A percentile compares a stretch with the other conserved stretches of the same genome.
Conservation (phyloP, 92 coral and sea anemone genomes). For the Plumapathes pennacea region DNA sequence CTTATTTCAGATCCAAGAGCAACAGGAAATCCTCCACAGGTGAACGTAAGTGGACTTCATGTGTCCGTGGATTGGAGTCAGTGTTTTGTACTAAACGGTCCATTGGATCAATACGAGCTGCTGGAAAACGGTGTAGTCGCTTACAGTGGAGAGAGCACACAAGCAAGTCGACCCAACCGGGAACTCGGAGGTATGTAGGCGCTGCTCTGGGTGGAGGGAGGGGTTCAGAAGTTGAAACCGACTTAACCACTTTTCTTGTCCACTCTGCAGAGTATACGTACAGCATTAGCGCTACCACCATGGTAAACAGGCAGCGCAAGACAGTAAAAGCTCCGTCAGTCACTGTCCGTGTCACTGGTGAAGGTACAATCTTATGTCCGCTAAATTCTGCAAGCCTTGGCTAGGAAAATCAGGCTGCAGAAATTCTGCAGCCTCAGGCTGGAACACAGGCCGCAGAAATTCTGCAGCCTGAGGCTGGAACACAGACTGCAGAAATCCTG, state of each 20-base stretch:
- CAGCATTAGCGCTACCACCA: slow-evolving; percentile 63
- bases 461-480: too few species aligned
- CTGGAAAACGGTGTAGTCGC: slow-evolving; percentile 69
- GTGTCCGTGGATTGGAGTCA: slow-evolving; percentile 92
- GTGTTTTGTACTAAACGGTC: slow-evolving; percentile 84
- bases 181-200: slow-evolving; percentile 33
- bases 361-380: too few species aligned
- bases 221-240: too few species aligned
- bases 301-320: slow-evolving; percentile 52
- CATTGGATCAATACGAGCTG: slow-evolving; percentile 73
- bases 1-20: slow-evolving; percentile 64
- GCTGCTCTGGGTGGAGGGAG: too few species aligned
- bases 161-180: slow-evolving; percentile 35
- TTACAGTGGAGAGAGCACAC: slow-evolving; percentile 55
- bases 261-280: slow-evolving; percentile 55
- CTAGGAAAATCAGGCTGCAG: too few species aligned
- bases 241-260: too few species aligned
- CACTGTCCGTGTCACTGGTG: slow-evolving; percentile 47
- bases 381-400: too few species aligned
- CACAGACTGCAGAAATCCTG: too few species aligned
- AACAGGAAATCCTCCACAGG: slow-evolving; percentile 66
- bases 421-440: too few species aligned
- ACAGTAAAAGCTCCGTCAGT: slow-evolving; percentile 47
- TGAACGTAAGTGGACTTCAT: slow-evolving; percentile 72
- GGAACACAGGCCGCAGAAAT: too few species aligned